Conservation (phyloP, 1,140 invertebrate genomes). For the Cepaea nemoralis region DNA sequence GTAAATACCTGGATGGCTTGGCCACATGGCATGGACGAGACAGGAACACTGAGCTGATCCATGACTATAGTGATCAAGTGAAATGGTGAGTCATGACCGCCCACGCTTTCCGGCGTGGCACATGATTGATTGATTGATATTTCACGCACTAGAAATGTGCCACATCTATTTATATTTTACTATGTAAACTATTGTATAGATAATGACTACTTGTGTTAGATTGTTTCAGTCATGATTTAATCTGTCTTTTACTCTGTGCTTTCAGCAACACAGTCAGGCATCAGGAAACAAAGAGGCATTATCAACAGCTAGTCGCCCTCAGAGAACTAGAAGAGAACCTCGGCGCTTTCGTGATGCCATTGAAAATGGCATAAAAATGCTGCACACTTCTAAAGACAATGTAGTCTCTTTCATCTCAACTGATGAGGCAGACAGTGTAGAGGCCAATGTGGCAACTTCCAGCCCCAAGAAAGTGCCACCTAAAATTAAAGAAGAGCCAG, state of each 20-base stretch:
- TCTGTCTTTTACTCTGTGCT: background rate
- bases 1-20: too few species aligned
- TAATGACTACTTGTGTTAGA: too few species aligned
- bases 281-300: background rate
- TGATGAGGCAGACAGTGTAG: background rate
- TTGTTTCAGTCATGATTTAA: too few species aligned
- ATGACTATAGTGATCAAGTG: too few species aligned
- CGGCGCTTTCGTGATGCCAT: constrained; percentile 24
- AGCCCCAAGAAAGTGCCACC: background rate
- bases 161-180: too few species aligned
- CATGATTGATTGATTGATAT: too few species aligned
- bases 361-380: constrained; percentile 23
- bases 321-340: constrained; percentile 29
- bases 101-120: too few species aligned
- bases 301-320: background rate
- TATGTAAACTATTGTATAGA: too few species aligned
- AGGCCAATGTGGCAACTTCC: background rate
- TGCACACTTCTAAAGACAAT: constrained; percentile 33
- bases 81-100: too few species aligned
- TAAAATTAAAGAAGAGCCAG: constrained; percentile 28
- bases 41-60: too few species aligned
- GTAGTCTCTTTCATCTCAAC: constrained; percentile 20
- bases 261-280: background rate
- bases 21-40: too few species aligned
- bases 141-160: too few species aligned